Base-by-base conservation (phyloP, 2,113 vertebrate species). In the Vulpes lagopus region DNA sequence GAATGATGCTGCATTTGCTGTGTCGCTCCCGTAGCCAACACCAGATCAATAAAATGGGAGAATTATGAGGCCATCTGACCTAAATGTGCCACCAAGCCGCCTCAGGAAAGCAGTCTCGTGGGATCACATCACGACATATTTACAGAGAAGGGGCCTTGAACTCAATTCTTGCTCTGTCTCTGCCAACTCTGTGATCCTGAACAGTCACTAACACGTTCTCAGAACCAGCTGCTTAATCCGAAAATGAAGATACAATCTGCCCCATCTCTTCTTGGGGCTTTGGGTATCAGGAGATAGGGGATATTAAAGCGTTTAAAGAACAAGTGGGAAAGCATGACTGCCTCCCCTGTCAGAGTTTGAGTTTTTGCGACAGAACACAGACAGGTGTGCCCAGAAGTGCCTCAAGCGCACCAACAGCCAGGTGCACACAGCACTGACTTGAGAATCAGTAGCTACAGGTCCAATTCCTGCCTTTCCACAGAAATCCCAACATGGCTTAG, bases 321-420 rank as follows among this genome's bases (percentile, higher is more conserved):
- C 8, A 32, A 69, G 30, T 53, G 8, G 8, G 22, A 23, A 23
- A 8, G 7, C 7, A 17, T 5, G 23, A 20, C 73, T 27, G n/a
- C 30, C n/a, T 62, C 8, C 16, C 11, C 25, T 12, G 2, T 0
- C 32, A 22, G 53, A 16, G 16, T 0, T 3, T 15, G 11, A 14
- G 14, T 10, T 4, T 74, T 16, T 49, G 20, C 22, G 2, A 5
- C 1, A 11, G 11, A 53, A 20, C 4, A 15, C 8, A 43, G 30
- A 49, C 43, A 10, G 2, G 3, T 49, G 11, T 5, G 57, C 20
- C 32, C 80, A 59, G 17, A 22, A 15, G 19, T 20, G n/a, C 19
- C 57, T 49, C 22, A 8, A 14, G 49, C 43, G 0, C 10, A 51
- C 14, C 51, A 2, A 30, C 2, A 51, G 79, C n/a, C 10, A 11